Base-by-base conservation (phyloP, 2,797 vertebrate species). In the Manis javanica region DNA sequence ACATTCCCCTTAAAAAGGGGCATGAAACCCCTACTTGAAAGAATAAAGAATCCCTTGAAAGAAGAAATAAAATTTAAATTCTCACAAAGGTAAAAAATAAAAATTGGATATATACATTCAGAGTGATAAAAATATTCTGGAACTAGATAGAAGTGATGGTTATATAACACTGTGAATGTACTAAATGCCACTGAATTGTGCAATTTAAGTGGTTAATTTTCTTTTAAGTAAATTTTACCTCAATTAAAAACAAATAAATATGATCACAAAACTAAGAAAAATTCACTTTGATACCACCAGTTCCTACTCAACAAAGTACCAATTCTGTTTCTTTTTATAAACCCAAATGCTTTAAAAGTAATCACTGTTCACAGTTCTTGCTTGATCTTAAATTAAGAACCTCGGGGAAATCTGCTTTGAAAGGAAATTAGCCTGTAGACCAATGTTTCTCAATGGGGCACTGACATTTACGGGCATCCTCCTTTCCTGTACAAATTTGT, bases 251-350 rank as follows among this genome's bases (percentile, higher is more conserved):
- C 34, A 91, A 91, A n/a, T 16, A 57, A 55, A 57, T 64, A 13
- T 64, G 31, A 71, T 87, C 9, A 88, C 23, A 69, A 94, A 91
- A 91, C 31, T 63, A 83, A 77, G 69, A 75, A 87, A 90, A 87
- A 23, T 34, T 94, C 72, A 89, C 72, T 42, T 78, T 37, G 55
- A 59, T 74, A 59, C 46, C 66, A 31, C 5, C 26, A 18, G 13
- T 63, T 9, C 21, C 72, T 79, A 37, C 31, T 64, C 68, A 92
- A 89, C 14, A 66, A 94, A 91, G 19, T 90, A 77, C 15, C 59
- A 81, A 68, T 46, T 59, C 24, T 29, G n/a, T 92, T 61, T 71
- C 23, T 51, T 81, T 87, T 82, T 55, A 34, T 46, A 87, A 74
- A 23, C 37, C 37, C 37, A 39, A 39, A 39, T 91, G 49, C 57